Conservation (phyloP, 2,888 invertebrate genomes). For the Microctonus brassicae region DNA sequence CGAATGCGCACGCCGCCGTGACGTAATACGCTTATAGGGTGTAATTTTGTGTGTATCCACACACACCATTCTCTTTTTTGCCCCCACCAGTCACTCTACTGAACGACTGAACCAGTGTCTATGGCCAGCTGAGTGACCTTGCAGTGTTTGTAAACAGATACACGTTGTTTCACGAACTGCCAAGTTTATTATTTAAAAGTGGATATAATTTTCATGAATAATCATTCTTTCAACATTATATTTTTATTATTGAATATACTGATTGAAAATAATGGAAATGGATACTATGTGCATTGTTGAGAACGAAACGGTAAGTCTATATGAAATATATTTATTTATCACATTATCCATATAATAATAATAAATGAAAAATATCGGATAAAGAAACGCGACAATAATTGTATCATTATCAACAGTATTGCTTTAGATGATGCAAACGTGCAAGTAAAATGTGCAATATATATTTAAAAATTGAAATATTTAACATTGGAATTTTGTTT, state of each 20-base stretch:
- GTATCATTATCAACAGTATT: constrained; percentile 12
- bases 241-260: constrained; percentile 20
- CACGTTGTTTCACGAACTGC: constrained; percentile 71
- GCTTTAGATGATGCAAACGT: constrained; percentile 37
- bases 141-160: constrained; percentile 84
- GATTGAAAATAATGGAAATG: constrained; percentile 55
- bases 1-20: constrained; percentile 38
- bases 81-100: not conserved
- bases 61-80: not conserved
- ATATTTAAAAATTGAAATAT: not conserved
- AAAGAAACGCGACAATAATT: not conserved
- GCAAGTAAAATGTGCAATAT: not conserved
- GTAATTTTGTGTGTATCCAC: no score
- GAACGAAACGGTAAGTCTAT: constrained; percentile 63
- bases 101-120: constrained; percentile 41
- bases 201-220: constrained; percentile 14
- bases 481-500: not conserved
- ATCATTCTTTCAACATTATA: constrained; percentile 14
- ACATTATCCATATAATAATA: no score
- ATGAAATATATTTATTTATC: no score
- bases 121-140: constrained; percentile 76
- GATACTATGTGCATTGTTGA: constrained; percentile 62
- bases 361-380: not conserved
- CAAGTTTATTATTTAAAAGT: constrained; percentile 34
- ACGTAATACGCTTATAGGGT: constrained; percentile 12